Conservation (phyloP, 2,888 invertebrate genomes). For the Cyclophora punctaria region DNA sequence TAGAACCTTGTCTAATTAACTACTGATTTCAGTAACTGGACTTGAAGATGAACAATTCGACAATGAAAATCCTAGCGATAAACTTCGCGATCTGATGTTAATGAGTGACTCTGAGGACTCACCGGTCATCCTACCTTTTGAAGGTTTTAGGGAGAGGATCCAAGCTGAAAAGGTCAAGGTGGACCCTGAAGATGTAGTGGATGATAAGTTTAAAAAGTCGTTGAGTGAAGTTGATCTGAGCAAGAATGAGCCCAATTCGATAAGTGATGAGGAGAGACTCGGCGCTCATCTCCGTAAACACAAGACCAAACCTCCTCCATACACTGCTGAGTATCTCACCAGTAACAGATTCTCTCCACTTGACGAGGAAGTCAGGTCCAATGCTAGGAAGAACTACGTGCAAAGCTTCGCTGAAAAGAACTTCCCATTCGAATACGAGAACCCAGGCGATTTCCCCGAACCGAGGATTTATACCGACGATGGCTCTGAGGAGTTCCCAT, state of each 20-base stretch:
- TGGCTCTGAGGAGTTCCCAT: constrained; percentile 51
- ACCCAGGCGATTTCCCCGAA: constrained; percentile 66
- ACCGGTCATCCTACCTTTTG: constrained; percentile 55
- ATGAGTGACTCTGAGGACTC: constrained; percentile 48
- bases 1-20: too few relatives aligned
- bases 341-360: constrained; percentile 55
- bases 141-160: constrained; percentile 62
- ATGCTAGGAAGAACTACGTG: constrained; percentile 62
- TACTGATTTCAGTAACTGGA: constrained; percentile 10
- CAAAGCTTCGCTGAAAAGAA: constrained; percentile 64
- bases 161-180: constrained; percentile 43
- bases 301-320: constrained; percentile 51
- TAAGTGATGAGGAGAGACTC: constrained; percentile 65
- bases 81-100: constrained; percentile 54
- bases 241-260: constrained; percentile 42
- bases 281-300: constrained; percentile 64
- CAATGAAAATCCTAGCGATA: constrained; percentile 51
- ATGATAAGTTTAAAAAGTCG: constrained; percentile 60
- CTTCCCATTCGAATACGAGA: constrained; percentile 68
- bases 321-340: constrained; percentile 61
- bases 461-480: constrained; percentile 74
- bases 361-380: constrained; percentile 60
- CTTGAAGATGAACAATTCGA: constrained; percentile 26
- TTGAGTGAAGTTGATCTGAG: constrained; percentile 24
- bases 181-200: constrained; percentile 24